These are phyloP conservation scores for Oreochromis grahami DNA, from an alignment of 2,797 vertebrate genomes.

Conservation along the genomic window DNA sequence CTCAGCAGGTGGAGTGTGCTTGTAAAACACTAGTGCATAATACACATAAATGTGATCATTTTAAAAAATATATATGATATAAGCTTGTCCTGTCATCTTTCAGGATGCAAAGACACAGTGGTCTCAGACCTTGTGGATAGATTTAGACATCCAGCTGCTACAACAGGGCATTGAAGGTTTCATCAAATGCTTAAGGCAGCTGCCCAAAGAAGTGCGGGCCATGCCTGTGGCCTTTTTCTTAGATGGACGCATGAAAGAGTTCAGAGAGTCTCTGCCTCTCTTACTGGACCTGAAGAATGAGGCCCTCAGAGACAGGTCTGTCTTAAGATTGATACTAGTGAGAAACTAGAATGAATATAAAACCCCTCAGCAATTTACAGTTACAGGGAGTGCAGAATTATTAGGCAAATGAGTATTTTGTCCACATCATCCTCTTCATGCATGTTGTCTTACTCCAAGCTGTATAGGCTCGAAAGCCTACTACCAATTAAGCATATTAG, in stretches of 20 bases:
- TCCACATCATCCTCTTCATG: too few species aligned
- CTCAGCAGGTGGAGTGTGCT: slow-evolving; percentile 77
- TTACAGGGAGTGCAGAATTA: too few species aligned
- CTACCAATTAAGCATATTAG: too few species aligned
- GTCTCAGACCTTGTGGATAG: slow-evolving; percentile 92
- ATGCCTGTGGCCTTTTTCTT: slow-evolving; percentile 81
- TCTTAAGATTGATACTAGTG: not conserved
- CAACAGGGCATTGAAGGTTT: slow-evolving; percentile 88
- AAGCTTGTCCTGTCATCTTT: not conserved
- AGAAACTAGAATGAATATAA: not conserved
- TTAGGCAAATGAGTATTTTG: too few species aligned
- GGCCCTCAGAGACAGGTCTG: slow-evolving; percentile 89
- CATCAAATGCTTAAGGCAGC: slow-evolving; percentile 79
- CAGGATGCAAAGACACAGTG: slow-evolving; percentile 88
- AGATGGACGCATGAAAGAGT: slow-evolving; percentile 88
- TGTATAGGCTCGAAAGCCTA: too few species aligned
- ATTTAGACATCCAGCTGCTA: slow-evolving; percentile 87
- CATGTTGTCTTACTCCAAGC: too few species aligned
- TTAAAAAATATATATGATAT: not conserved
- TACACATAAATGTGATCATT: not conserved
- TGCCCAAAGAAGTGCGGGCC: slow-evolving; percentile 80
- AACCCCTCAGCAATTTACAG: not conserved
- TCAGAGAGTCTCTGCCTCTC: slow-evolving; percentile 90
- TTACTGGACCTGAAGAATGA: slow-evolving; percentile 92
- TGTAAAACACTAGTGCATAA: not conserved